Conservation (phyloP, 2,888 invertebrate genomes). For the Osmoderma eremita region DNA sequence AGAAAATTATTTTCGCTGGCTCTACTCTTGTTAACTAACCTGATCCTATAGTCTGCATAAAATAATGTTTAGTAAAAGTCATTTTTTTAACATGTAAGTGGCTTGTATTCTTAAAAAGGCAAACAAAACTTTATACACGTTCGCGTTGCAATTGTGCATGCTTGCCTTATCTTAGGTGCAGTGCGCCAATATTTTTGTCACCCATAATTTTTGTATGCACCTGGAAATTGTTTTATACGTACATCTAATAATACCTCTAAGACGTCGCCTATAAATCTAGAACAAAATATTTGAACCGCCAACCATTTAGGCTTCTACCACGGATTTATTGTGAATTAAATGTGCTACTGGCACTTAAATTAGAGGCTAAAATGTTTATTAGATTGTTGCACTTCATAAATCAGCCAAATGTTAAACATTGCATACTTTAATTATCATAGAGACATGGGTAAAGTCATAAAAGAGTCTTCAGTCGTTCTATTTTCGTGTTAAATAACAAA, state of each 20-base stretch:
- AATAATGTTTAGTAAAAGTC: too few relatives aligned
- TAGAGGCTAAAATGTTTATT: constrained; percentile 27
- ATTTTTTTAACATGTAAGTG: too few relatives aligned
- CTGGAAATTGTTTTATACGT: constrained; percentile 2
- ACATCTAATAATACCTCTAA: background rate
- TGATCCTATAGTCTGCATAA: too few relatives aligned
- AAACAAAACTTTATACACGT: too few relatives aligned
- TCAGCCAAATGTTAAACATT: constrained; percentile 18
- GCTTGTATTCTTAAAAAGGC: too few relatives aligned
- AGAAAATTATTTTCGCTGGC: too few relatives aligned
- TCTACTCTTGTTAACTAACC: too few relatives aligned
- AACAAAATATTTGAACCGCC: constrained; percentile 6
- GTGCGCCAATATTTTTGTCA: background rate
- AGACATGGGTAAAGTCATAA: constrained; percentile 13
- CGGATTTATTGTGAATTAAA: constrained; percentile 27
- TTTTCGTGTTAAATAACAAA: constrained; percentile 10
- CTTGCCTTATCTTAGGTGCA: background rate
- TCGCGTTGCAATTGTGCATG: background rate
- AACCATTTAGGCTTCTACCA: background rate
- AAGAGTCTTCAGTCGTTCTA: constrained; percentile 21
- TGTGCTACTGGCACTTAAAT: constrained; percentile 26
- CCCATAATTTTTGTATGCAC: background rate
- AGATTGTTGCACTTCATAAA: constrained; percentile 22
- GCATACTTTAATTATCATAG: constrained; percentile 23
- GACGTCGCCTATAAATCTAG: constrained; percentile 6